Percentiles rank a stretch among this genome's conserved stretches.
These are phyloP conservation scores for Caenorhabditis latens DNA, from an alignment of 1,140 invertebrate species.

Conservation along the genomic window DNA sequence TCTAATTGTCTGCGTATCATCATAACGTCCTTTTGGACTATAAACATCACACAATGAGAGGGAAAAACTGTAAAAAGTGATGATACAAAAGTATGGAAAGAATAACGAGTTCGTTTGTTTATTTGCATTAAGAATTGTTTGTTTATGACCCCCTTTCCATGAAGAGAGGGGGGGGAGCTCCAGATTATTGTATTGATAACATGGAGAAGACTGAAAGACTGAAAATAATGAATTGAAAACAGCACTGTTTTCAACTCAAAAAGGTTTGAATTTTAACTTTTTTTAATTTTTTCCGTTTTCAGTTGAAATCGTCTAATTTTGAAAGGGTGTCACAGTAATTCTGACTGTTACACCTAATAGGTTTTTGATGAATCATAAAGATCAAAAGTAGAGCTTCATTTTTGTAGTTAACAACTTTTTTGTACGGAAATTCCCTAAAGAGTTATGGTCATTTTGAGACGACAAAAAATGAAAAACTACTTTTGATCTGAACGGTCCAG, in stretches of 20 bases:
- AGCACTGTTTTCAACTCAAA: not conserved
- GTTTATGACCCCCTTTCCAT: not conserved
- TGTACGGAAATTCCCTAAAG: no score
- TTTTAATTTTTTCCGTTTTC: no score
- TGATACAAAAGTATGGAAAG: not conserved
- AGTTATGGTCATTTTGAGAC: no score
- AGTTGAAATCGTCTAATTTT: no score
- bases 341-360: no score
- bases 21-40: slow-evolving; percentile 7
- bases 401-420: no score
- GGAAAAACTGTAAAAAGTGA: slow-evolving; percentile 2
- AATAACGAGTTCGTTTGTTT: slow-evolving; percentile 35
- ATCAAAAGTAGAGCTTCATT: no score
- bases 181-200: not conserved
- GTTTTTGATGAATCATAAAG: no score
- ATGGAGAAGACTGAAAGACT: not conserved
- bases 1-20: slow-evolving; percentile 44
- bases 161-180: not conserved
- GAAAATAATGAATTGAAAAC: not conserved
- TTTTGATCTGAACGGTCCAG: no score
- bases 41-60: slow-evolving; percentile 20
- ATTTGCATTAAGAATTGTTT: slow-evolving; percentile 5
- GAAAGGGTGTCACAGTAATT: no score
- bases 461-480: no score
- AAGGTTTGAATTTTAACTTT: no score